phyloP scores from a whole-genome alignment of 37 sponge, comb jelly and placozoan genomes.

The Ianthella basta region DNA sequence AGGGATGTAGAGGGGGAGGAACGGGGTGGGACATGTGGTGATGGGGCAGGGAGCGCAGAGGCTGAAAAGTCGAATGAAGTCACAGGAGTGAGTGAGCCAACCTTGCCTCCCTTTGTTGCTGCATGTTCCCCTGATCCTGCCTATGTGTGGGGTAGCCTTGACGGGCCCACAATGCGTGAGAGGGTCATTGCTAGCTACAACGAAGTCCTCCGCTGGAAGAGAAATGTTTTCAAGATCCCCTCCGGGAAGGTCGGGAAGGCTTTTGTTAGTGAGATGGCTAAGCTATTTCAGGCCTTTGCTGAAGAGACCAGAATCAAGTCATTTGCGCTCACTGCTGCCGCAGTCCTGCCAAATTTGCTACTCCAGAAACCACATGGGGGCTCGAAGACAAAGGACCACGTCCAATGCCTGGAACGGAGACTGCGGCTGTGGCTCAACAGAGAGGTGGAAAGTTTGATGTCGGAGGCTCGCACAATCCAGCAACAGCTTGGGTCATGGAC shows the following conservation, averaged over 20 bases:
- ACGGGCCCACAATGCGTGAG: background rate
- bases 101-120: background rate
- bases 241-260: background rate
- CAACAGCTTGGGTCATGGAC: background rate
- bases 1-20: no score
- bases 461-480: background rate
- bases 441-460: background rate
- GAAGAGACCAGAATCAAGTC: background rate
- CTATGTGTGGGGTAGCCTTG: background rate
- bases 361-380: slow-evolving; percentile 7
- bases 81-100: no score
- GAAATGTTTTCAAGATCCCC: slow-evolving; percentile 15
- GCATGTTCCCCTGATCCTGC: background rate
- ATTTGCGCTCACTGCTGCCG: background rate
- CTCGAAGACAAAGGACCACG: slow-evolving; percentile 1
- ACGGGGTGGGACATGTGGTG: no score
- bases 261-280: slow-evolving; percentile 1
- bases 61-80: no score
- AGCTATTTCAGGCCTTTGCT: background rate
- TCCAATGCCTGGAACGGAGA: background rate
- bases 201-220: background rate
- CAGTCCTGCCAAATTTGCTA: background rate
- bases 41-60: no score
- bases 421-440: background rate
- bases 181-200: background rate